A percentile compares a stretch with the other conserved stretches of the same genome.
Conservation (phyloP, 2,113 vertebrate genomes). For the Gallinago media region DNA sequence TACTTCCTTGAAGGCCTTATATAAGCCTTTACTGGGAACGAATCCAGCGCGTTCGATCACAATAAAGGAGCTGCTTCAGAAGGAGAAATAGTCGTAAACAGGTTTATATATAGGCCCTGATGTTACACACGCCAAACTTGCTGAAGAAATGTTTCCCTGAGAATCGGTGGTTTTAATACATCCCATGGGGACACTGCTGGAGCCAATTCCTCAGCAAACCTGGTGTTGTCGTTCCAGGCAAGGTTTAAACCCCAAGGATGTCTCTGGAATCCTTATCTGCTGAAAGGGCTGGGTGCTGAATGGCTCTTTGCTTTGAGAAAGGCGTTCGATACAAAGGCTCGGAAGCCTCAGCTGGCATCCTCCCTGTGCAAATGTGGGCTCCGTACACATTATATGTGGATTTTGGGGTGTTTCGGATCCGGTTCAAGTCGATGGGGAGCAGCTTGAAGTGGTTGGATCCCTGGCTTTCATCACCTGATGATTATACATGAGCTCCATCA, state of each 20-base stretch:
- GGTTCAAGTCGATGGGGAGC: neutral
- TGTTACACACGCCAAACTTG: neutral
- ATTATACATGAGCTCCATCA: neutral
- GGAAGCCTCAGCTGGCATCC: constrained; percentile 11
- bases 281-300: neutral
- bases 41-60: constrained; percentile 32
- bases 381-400: constrained; percentile 14
- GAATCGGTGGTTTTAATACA: neutral
- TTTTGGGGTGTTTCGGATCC: constrained; percentile 3
- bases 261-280: neutral
- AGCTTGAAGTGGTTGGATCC: neutral
- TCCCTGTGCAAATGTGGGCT: neutral
- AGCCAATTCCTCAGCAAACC: neutral
- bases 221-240: neutral
- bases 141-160: neutral
- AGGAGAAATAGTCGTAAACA: constrained; percentile 34
- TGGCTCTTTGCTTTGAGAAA: neutral
- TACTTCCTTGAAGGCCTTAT: constrained; percentile 59
- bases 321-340: neutral
- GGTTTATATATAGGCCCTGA: constrained; percentile 32
- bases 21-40: constrained; percentile 50
- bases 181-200: neutral
- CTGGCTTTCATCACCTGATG: neutral
- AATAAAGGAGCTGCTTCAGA: constrained; percentile 52
- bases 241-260: neutral